phyloP scores from a whole-genome alignment of 2,113 vertebrate genomes.

The Morone saxatilis region DNA sequence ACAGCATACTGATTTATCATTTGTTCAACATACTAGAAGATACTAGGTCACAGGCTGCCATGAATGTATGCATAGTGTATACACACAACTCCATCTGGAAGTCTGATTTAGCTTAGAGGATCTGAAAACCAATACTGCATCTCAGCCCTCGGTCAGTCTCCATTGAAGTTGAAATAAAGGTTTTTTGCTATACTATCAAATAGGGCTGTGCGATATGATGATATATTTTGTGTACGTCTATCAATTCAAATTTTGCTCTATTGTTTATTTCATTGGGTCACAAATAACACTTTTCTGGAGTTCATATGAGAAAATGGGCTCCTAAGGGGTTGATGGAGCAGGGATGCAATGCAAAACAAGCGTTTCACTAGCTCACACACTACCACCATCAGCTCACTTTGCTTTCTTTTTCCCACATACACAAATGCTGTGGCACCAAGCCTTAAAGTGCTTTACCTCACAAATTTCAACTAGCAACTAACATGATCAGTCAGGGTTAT shows the following conservation, averaged over 20 bases:
- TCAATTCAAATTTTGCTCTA: too few relatives aligned
- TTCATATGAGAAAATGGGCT: too few relatives aligned
- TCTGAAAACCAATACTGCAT: not conserved
- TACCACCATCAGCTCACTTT: not conserved
- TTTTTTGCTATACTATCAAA: not conserved
- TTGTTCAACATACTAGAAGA: not conserved
- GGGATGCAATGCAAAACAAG: not conserved
- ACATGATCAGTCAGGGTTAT: too few relatives aligned
- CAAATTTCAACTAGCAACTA: not conserved
- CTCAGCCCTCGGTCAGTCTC: not conserved
- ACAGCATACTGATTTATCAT: not conserved
- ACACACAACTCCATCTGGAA: not conserved
- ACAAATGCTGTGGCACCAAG: not conserved
- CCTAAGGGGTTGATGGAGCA: too few relatives aligned
- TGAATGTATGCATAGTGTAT: not conserved
- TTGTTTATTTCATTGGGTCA: too few relatives aligned
- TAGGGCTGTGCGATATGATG: too few relatives aligned
- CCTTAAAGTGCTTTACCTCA: not conserved
- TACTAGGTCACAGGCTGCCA: not conserved
- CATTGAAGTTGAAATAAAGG: not conserved
- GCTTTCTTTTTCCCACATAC: not conserved
- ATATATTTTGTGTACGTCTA: too few relatives aligned
- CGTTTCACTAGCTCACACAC: too few relatives aligned
- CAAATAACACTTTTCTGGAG: too few relatives aligned
- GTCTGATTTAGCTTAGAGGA: not conserved